Percentiles rank a stretch among this genome's conserved stretches.
Evolutionary conservation across 2,797 vertebrate species (phyloP).

Genomic region (Trematomus bernacchii): DNA sequence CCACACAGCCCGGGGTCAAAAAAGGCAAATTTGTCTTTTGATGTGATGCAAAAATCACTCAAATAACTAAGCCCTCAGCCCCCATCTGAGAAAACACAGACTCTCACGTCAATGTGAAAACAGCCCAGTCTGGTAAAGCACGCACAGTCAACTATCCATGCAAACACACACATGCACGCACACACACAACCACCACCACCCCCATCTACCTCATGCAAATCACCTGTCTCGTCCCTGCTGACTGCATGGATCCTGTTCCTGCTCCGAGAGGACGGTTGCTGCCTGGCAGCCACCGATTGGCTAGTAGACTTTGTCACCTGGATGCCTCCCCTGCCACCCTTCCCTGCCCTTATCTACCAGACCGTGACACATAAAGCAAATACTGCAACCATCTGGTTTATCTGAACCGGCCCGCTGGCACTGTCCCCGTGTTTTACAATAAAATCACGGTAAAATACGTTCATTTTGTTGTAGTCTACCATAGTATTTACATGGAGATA

Average conservation of each 20-base stretch:
- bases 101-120: slow-evolving; percentile 18
- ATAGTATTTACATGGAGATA: too few relatives aligned
- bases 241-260: slow-evolving; percentile 61
- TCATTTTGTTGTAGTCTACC: too few relatives aligned
- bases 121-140: slow-evolving; percentile 21
- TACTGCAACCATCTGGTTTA: slow-evolving; percentile 44
- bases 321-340: slow-evolving; percentile 2
- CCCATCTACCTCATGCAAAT: slow-evolving; percentile 71
- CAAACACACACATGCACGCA: slow-evolving; percentile 25
- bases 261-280: slow-evolving; percentile 30
- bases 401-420: not conserved
- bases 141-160: slow-evolving; percentile 12
- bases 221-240: slow-evolving; percentile 28
- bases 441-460: too few relatives aligned
- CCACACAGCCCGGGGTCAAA: slow-evolving; percentile 30
- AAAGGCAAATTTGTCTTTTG: slow-evolving; percentile 21
- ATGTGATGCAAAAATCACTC: slow-evolving; percentile 38
- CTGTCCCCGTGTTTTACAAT: not conserved
- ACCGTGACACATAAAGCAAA: slow-evolving; percentile 58
- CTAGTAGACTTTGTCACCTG: slow-evolving; percentile 67
- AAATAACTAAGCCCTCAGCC: slow-evolving; percentile 5
- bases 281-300: slow-evolving; percentile 77
- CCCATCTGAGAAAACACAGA: slow-evolving; percentile 42
- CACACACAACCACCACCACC: slow-evolving; percentile 5
- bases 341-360: slow-evolving; percentile 65